Conservation (phyloP, 2,888 invertebrate genomes). For the Labia minor region DNA sequence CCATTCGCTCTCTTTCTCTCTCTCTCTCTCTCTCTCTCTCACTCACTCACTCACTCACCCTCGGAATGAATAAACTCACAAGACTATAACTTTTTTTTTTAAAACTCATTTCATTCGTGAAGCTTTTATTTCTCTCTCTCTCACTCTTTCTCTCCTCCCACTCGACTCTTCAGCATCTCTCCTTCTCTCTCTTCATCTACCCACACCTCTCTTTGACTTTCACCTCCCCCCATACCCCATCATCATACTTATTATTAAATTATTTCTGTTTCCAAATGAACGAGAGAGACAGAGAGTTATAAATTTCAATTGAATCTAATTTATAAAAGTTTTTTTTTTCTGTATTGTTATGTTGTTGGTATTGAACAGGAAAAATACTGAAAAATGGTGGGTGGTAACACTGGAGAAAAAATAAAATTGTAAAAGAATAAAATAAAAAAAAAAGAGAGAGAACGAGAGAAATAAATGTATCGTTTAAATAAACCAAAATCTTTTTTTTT, state of each 20-base stretch:
- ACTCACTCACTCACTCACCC: not conserved
- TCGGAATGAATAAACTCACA: constrained; percentile 4
- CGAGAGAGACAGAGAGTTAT: not conserved
- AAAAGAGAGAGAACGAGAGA: too few species aligned
- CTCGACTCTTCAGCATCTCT: too few species aligned
- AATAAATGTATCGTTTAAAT: too few species aligned
- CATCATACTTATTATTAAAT: not conserved
- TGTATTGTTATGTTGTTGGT: not conserved
- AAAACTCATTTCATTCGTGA: not conserved
- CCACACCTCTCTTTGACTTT: too few species aligned
- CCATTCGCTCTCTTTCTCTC: not conserved
- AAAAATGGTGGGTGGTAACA: too few species aligned
- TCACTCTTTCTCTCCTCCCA: too few species aligned
- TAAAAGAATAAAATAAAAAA: too few species aligned
- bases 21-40: not conserved
- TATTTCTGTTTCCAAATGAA: not conserved
- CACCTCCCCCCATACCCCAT: too few species aligned
- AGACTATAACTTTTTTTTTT: not conserved
- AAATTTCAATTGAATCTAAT: constrained; percentile 13
- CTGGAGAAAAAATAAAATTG: too few species aligned
- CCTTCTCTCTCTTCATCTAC: too few species aligned
- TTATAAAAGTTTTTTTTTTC: not conserved
- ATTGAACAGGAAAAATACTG: not conserved
- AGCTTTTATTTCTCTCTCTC: not conserved
- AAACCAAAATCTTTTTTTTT: too few species aligned